Base-by-base conservation (phyloP, 2,797 vertebrate species). In the Phaenicophaeus curvirostris region DNA sequence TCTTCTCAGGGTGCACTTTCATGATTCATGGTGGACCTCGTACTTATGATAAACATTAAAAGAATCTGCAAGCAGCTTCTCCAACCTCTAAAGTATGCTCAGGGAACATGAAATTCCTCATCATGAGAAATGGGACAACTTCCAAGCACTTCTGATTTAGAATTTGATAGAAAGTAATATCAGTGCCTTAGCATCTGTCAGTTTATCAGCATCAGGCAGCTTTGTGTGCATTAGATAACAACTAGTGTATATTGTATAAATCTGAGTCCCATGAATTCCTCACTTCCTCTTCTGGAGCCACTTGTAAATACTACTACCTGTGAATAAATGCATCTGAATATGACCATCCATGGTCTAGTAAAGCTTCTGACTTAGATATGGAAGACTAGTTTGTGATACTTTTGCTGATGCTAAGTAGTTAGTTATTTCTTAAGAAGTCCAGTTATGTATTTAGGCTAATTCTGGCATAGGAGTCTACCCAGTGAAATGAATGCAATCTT, bases 121-220 rank as follows among this genome's bases (percentile, higher is more conserved):
- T 41, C n/a, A 24, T 46, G 13, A 74, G 69, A 57, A 80, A 87
- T 7, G 16, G 14, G 59, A 37, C 20, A 79, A 31, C 13, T 42
- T 59, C 30, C 20, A 79, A 66, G 15, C 16, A 25, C 61, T 55
- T n/a, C 25, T 33, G 35, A 77, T 74, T 33, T 81, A 57, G 20
- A n/a, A 33, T 69, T 84, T 35, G 59, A 61, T 6, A 77, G 14
- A 16, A 73, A 42, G 6, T 2, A 30, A 11, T 15, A 50, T 46
- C 48, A 23, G 24, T 19, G 39, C 4, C 15, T 77, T 50, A 53
- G 15, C 21, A 50, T 42, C 11, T 69, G 13, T 19, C 1, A 1
- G 6, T 65, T 77, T 83, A 55, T 59, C 50, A 63, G 1, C 4
- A 8, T 28, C 15, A 65, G 35, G 6, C 0, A 0, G 37, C 27